Evolutionary conservation across 1,140 invertebrate species (phyloP).

Genomic region (Drosophila nebulosa): DNA sequence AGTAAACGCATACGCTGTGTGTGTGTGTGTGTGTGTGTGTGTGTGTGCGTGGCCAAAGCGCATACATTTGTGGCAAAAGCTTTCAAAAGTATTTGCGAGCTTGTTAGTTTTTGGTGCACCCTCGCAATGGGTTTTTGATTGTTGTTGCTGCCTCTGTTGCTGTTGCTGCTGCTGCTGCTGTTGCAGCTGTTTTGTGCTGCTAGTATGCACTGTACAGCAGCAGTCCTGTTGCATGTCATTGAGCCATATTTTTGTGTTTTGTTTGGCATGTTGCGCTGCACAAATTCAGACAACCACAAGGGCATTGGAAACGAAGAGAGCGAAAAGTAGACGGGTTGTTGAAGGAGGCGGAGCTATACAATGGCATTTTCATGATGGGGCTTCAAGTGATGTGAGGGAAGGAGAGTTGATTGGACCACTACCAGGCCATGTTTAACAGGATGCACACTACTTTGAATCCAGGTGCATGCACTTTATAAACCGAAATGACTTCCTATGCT

Average conservation of each 20-base stretch:
- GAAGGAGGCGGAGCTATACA: constrained; percentile 18
- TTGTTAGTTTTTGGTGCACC: constrained; percentile 67
- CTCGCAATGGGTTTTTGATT: constrained; percentile 25
- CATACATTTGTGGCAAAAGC: constrained; percentile 73
- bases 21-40: constrained; percentile 5
- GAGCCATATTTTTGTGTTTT: constrained; percentile 71
- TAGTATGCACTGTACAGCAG: constrained; percentile 6
- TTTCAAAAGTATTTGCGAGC: constrained; percentile 75
- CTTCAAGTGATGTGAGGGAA: not conserved
- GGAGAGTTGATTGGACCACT: constrained; percentile 19
- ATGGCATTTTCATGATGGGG: constrained; percentile 51
- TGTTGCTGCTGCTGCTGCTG: not conserved
- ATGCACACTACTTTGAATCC: constrained; percentile 9
- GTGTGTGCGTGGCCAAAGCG: constrained; percentile 43
- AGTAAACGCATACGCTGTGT: constrained; percentile 39
- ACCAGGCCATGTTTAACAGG: constrained; percentile 23
- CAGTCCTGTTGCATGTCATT: constrained; percentile 76
- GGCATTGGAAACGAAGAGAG: constrained; percentile 7
- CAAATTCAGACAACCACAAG: constrained; percentile 24
- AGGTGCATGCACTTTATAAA: not conserved
- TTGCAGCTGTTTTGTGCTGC: constrained; percentile 15
- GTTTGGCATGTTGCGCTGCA: constrained; percentile 54
- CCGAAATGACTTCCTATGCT: not conserved
- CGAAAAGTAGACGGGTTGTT: constrained; percentile 8
- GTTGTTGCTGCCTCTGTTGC: constrained; percentile 20